Conservation (phyloP, 1,140 invertebrate genomes). For the Choristoneura fumiferana region DNA sequence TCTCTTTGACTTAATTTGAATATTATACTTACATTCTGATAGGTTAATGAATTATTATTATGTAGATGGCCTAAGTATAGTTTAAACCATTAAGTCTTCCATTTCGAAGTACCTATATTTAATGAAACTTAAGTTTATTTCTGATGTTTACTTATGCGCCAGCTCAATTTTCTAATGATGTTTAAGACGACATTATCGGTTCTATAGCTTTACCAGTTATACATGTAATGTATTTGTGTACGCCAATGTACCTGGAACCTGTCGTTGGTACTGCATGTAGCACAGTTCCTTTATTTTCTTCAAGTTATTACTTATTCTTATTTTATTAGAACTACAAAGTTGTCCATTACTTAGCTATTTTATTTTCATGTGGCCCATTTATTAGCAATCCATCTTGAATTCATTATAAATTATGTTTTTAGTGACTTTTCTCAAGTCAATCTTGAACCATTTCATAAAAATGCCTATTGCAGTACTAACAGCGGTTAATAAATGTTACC, state of each 20-base stretch:
- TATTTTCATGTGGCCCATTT: no score
- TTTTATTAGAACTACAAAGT: no score
- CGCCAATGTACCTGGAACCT: background rate
- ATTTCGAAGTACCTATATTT: conserved; percentile 62
- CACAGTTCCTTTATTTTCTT: no score
- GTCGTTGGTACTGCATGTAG: background rate
- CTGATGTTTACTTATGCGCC: conserved; percentile 55
- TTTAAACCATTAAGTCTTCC: conserved; percentile 73
- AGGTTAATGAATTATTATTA: conserved; percentile 53
- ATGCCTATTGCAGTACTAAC: conserved; percentile 6
- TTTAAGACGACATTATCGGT: conserved; percentile 14
- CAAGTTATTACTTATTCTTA: no score
- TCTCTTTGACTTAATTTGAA: conserved; percentile 46
- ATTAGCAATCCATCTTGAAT: no score
- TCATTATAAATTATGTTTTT: no score
- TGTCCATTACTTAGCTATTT: no score
- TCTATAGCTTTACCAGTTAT: conserved; percentile 12
- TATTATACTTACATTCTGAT: conserved; percentile 47
- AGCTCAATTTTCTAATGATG: conserved; percentile 57
- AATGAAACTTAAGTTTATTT: conserved; percentile 49
- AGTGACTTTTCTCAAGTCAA: no score
- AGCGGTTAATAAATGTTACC: background rate
- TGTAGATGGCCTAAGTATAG: conserved; percentile 64
- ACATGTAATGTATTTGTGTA: conserved; percentile 11
- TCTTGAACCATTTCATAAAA: background rate